Base-by-base conservation (phyloP, 2,888 invertebrate species). In the Rhamphomyia laevipes region DNA sequence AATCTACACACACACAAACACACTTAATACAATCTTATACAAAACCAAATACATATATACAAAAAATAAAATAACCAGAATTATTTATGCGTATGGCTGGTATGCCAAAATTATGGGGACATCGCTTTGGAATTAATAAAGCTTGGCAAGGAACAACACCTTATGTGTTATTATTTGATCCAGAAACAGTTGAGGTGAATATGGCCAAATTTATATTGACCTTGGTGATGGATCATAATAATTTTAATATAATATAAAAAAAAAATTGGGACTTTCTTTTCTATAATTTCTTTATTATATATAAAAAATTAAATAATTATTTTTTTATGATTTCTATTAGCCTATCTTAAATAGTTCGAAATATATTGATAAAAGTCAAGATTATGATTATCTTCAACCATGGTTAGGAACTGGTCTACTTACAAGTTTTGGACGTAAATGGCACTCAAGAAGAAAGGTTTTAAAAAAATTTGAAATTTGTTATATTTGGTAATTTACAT, bases 341-440 rank as follows among this genome's bases (percentile, higher is more conserved):
- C 74, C 74, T 48, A 70, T 80, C 50, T 63, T 80, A 48, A 73
- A 73, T 55, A 78, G 76, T 55, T 72, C 68, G 51, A 76, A 74
- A 56, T 75, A 76, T 57, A 74, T 78, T 47, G 75, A 77, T 59
- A 81, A 81, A 64, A 75, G 78, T 53, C 62, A 64, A 11, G 77
- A 77, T 56, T 78, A 78, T 56, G 66, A 71, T 48, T 77, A 74
- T 56, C 63, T 78, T 37, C 70, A 70, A 49, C 76, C 77, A n/a
- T 78, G 78, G 77, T 63, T 78, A 40, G 77, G 77, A 40, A 75
- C 75, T 5, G 77, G 77, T 10, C 64, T 78, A 9, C 66, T 78
- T 10, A 77, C 77, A 42, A 73, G 74, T 58, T 71, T 70, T 51
- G 77, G 76, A 10, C 63, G 67, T 42, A 81, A 81, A 65, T 82